phyloP scores from a whole-genome alignment of 2,888 invertebrate genomes.

The Sphinx pinastri region DNA sequence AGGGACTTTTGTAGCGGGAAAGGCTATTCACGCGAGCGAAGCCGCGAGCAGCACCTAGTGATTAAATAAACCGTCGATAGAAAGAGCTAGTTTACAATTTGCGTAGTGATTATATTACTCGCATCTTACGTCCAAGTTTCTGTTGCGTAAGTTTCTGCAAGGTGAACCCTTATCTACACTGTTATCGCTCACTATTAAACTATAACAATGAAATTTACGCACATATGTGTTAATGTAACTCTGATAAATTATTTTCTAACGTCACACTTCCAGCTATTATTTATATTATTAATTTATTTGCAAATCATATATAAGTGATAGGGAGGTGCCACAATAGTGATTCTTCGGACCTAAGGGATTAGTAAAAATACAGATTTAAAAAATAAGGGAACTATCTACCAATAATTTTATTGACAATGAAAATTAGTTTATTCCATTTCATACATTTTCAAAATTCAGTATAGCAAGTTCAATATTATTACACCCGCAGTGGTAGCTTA shows the following conservation, averaged over 20 bases:
- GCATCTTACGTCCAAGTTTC: slow-evolving; percentile 4
- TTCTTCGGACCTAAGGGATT: too few relatives aligned
- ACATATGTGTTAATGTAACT: slow-evolving; percentile 11
- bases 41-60: too few relatives aligned
- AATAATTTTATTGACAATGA: too few relatives aligned
- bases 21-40: too few relatives aligned
- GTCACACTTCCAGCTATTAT: not conserved
- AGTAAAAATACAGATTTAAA: too few relatives aligned
- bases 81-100: not conserved
- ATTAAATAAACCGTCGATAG: not conserved
- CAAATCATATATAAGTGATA: not conserved
- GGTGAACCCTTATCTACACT: slow-evolving; percentile 20
- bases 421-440: too few relatives aligned
- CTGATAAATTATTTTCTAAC: not conserved
- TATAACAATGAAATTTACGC: slow-evolving; percentile 22
- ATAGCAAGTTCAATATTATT: too few relatives aligned
- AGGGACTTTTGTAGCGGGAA: too few relatives aligned
- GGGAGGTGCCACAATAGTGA: too few relatives aligned
- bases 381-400: too few relatives aligned
- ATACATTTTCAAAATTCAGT: too few relatives aligned
- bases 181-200: slow-evolving; percentile 9
- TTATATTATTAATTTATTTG: not conserved
- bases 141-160: slow-evolving; percentile 18
- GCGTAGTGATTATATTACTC: not conserved
- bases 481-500: too few relatives aligned